Base-by-base conservation (phyloP, 2,888 invertebrate genomes). In the Crossocerus cetratus region DNA sequence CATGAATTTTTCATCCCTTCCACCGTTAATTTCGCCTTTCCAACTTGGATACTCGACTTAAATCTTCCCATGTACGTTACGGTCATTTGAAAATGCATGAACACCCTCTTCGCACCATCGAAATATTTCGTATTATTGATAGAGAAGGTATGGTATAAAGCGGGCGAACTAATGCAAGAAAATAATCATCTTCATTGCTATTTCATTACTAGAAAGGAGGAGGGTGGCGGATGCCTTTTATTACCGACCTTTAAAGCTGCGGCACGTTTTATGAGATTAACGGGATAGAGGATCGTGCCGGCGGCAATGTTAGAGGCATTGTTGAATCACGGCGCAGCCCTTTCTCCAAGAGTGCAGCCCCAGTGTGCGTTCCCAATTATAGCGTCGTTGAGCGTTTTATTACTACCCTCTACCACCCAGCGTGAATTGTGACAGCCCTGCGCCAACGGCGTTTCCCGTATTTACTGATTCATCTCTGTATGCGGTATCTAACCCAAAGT, bases 261-360 rank as follows among this genome's bases (percentile, higher is more conserved):
- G 72, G 65, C 74, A 77, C 67, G 70, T 80, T 72, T 75, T 58
- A 69, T 61, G 61, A 70, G 74, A 79, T 79, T 80, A 79, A 79
- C 69, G 67, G 65, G 77, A 56, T 58, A 74, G 67, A 69, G 61
- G 60, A 66, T 64, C 71, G 45, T 53, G 32, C 60, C 45, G 54
- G 44, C 55, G n/a, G 16, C 45, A 42, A 70, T 67, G 70, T 68
- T 56, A 54, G 58, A 62, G 79, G 72, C 61, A 77, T 74, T 72
- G 77, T 72, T 74, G 69, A 77, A 72, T 69, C 74, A 74, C 76
- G 71, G 67, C 66, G 56, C 65, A 70, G 57, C 74, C 63, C 62
- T 71, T 66, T 56, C 32, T 61, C 65, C 56, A 44, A 58, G 65
- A 56, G 66, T 61, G 53, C 58, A 56, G 61, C 60, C 72, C 69